A percentile compares a stretch with the other conserved stretches of the same genome.
Evolutionary conservation across 2,797 vertebrate genomes (phyloP).

Genomic region (Sebastes diploproa): DNA sequence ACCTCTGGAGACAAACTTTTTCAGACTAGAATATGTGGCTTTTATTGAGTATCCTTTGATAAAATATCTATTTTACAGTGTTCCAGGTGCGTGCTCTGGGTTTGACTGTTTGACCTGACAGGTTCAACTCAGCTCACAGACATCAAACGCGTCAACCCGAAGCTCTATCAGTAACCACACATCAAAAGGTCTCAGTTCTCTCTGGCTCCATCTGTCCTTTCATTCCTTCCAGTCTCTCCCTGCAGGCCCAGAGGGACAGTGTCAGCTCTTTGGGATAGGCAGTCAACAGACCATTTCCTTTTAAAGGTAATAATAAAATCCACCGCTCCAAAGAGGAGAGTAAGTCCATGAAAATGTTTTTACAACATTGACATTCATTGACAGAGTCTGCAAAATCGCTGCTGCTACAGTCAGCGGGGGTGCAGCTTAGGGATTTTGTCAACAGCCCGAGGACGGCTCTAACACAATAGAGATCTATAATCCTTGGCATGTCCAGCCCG

Average conservation of each 20-base stretch:
- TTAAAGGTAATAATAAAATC: slow-evolving; percentile 48
- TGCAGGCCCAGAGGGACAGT: slow-evolving; percentile 23
- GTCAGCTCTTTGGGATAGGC: slow-evolving; percentile 37
- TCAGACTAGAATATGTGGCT: background rate
- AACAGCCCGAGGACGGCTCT: slow-evolving; percentile 1
- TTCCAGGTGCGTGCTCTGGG: slow-evolving; percentile 55
- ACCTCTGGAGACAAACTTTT: background rate
- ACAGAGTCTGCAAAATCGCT: slow-evolving; percentile 12
- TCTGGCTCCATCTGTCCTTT: slow-evolving; percentile 56
- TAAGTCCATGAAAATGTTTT: slow-evolving; percentile 43
- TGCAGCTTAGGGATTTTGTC: slow-evolving; percentile 28
- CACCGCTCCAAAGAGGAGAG: slow-evolving; percentile 18
- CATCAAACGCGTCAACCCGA: slow-evolving; percentile 57
- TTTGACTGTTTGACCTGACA: slow-evolving; percentile 54
- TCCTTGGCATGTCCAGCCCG: slow-evolving; percentile 2
- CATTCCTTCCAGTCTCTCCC: slow-evolving; percentile 47
- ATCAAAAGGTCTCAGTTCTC: slow-evolving; percentile 58
- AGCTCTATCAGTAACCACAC: slow-evolving; percentile 44
- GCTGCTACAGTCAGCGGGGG: slow-evolving; percentile 12
- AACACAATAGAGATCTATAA: slow-evolving; percentile 31
- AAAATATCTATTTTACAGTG: slow-evolving; percentile 24
- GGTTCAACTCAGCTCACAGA: slow-evolving; percentile 46
- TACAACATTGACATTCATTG: slow-evolving; percentile 40
- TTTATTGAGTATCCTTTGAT: background rate
- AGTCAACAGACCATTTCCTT: slow-evolving; percentile 60